phyloP scores from a whole-genome alignment of 2,888 invertebrate genomes.

The Hydriomena furcata region DNA sequence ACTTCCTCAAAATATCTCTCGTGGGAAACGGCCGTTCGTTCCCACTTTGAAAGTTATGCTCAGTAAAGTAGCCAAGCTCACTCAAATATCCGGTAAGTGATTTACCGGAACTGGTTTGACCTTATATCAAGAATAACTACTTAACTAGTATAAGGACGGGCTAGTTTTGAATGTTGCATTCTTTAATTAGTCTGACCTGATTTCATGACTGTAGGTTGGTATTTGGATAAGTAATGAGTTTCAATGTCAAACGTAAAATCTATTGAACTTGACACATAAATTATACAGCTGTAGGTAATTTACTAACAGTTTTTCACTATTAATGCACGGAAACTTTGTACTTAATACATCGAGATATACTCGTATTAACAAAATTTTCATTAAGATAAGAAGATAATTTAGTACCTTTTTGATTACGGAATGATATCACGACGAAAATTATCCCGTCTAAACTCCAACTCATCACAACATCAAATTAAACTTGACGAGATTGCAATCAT shows the following conservation, averaged over 20 bases:
- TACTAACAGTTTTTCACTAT: too few species aligned
- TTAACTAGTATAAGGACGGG: conserved; percentile 11
- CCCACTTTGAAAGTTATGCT: neutral
- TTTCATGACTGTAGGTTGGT: neutral
- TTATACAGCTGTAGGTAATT: too few species aligned
- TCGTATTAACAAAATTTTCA: too few species aligned
- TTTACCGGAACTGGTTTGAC: conserved; percentile 28
- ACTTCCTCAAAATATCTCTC: too few species aligned
- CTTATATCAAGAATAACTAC: conserved; percentile 34
- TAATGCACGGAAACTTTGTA: too few species aligned
- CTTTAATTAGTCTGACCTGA: conserved; percentile 6
- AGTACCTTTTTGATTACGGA: conserved; percentile 6
- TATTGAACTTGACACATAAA: neutral
- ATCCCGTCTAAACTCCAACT: conserved; percentile 14
- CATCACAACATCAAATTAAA: conserved; percentile 25
- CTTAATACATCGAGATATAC: too few species aligned
- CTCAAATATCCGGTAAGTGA: conserved; percentile 39
- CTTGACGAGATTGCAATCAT: conserved; percentile 29
- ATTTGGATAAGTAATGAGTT: too few species aligned
- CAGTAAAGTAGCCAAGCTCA: conserved; percentile 42
- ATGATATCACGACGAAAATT: conserved; percentile 18
- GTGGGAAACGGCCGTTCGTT: too few species aligned
- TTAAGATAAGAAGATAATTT: too few species aligned
- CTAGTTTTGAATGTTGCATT: conserved; percentile 21
- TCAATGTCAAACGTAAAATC: neutral